A percentile compares a stretch with the other conserved stretches of the same genome.
Evolutionary conservation across 1,140 invertebrate genomes (phyloP).

Genomic region (Panagrolaimus sp.): DNA sequence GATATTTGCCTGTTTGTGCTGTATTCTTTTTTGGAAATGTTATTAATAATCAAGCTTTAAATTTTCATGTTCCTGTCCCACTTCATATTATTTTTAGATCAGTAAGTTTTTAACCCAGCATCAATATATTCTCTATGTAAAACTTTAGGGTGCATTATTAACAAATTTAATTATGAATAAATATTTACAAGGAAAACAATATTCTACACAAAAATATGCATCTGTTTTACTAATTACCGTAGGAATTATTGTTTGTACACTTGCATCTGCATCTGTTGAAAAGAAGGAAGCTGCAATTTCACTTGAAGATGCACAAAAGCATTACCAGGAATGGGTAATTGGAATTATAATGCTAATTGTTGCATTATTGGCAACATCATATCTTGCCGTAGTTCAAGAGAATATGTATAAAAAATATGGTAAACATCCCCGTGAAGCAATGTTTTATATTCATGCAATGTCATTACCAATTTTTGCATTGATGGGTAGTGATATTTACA

Average conservation of each 20-base stretch:
- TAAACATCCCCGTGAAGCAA: slow-evolving; percentile 85
- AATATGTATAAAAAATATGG: slow-evolving; percentile 76
- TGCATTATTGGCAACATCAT: slow-evolving; percentile 82
- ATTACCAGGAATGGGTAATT: slow-evolving; percentile 57
- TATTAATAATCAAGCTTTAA: slow-evolving; percentile 89
- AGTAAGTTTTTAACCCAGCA: slow-evolving; percentile 64
- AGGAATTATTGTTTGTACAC: slow-evolving; percentile 83
- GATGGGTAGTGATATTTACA: slow-evolving; percentile 69
- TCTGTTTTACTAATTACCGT: slow-evolving; percentile 84
- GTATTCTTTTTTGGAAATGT: slow-evolving; percentile 89
- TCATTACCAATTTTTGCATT: slow-evolving; percentile 78
- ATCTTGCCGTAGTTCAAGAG: slow-evolving; percentile 95
- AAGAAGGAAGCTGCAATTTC: slow-evolving; percentile 42
- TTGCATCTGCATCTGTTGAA: slow-evolving; percentile 66
- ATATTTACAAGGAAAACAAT: slow-evolving; percentile 76
- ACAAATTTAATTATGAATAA: slow-evolving; percentile 93
- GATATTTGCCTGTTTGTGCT: slow-evolving; percentile 75
- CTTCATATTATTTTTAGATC: slow-evolving; percentile 97
- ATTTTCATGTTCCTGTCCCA: slow-evolving; percentile 94
- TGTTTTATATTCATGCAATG: slow-evolving; percentile 86
- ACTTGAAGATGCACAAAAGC: slow-evolving; percentile 50
- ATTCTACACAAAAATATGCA: slow-evolving; percentile 77
- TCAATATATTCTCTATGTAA: too few relatives aligned
- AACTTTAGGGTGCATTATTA: slow-evolving; percentile 84
- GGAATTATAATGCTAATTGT: slow-evolving; percentile 78